A percentile compares a stretch with the other conserved stretches of the same genome.
Conservation (phyloP, 2,888 invertebrate genomes). For the Apamea monoglypha region DNA sequence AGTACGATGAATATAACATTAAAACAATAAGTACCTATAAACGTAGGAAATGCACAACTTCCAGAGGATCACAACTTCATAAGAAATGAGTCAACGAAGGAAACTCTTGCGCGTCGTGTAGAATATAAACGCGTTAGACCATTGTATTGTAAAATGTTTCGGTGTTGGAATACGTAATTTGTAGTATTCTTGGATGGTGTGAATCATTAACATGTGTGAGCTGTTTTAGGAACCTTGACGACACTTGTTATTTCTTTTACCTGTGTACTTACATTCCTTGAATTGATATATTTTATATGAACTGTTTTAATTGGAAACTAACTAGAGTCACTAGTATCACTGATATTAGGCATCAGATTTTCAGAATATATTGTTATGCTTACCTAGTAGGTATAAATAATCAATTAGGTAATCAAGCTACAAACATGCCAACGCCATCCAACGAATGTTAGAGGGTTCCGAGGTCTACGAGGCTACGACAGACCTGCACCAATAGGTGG, state of each 20-base stretch:
- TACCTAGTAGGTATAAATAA: not conserved
- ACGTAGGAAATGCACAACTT: slow-evolving; percentile 44
- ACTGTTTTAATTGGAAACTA: not conserved
- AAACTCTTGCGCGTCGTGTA: slow-evolving; percentile 72
- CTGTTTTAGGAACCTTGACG: slow-evolving; percentile 59
- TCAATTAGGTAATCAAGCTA: not conserved
- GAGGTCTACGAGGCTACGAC: not conserved
- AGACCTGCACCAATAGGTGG: not conserved
- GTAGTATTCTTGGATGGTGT: slow-evolving; percentile 68
- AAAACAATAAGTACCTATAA: slow-evolving; percentile 9
- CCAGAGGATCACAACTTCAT: slow-evolving; percentile 39
- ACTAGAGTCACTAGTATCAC: not conserved
- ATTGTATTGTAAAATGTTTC: slow-evolving; percentile 79
- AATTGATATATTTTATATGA: slow-evolving; percentile 11
- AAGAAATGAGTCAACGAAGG: slow-evolving; percentile 77
- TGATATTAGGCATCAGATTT: not conserved
- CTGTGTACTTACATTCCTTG: slow-evolving; percentile 25
- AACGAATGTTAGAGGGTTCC: not conserved
- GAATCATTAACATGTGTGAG: slow-evolving; percentile 69
- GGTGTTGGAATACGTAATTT: slow-evolving; percentile 72
- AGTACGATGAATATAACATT: slow-evolving; percentile 3
- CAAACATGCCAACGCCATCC: not conserved
- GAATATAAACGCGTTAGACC: slow-evolving; percentile 76
- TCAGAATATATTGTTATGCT: not conserved
- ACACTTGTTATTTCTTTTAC: slow-evolving; percentile 42